Evolutionary conservation across 1,140 invertebrate genomes (phyloP), one percentile per base, ranked within the genome.

Genomic region (Bilobella aurantiaca): DNA sequence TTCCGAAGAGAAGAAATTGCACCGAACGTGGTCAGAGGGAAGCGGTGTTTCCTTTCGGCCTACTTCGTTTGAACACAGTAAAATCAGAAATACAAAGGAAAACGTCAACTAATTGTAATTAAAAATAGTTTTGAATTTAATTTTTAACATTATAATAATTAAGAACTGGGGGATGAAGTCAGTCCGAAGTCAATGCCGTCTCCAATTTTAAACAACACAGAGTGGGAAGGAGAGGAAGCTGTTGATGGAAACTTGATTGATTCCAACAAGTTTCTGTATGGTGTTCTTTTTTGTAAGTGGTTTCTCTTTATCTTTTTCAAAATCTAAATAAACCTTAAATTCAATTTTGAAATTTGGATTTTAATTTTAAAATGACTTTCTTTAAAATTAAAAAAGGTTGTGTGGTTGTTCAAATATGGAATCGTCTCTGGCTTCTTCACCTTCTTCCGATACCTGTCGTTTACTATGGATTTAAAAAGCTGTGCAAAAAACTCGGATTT

Each of bases 391-490:
- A n/a, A n/a, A n/a, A n/a, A 77, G 82, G 83, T 1, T 87, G 88
- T 73, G 75, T 83, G 3, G 78, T 86, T 12, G 86, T 89, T 74
- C 77, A 87, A 63, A 76, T 89, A 18, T 90, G 86, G 82, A 83
- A 84, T 67, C 83, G 88, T 69, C 78, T 85, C 64, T 87, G 85
- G 82, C 75, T 89, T n/a, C 74, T 88, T 28, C 80, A 83, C 29
- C 76, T 89, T 2, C 70, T 90, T 2, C 79, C 84, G 3, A 73
- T 89, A 62, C 86, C 86, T 14, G 76, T 88, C 34, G 75, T 80
- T 14, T 83, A 87, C 70, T 86, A 85, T 70, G 71, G 61, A 23
- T 1, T 67, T 1, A 70, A 73, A 49, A 60, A 62, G 42, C 27
- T 70, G 30, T 62, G 53, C 21, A 5, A 2, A 2, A 61, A 37